Evolutionary conservation across 1,140 invertebrate genomes (phyloP), one percentile per base, ranked within the genome.

Genomic region (Spodoptera frugiperda): DNA sequence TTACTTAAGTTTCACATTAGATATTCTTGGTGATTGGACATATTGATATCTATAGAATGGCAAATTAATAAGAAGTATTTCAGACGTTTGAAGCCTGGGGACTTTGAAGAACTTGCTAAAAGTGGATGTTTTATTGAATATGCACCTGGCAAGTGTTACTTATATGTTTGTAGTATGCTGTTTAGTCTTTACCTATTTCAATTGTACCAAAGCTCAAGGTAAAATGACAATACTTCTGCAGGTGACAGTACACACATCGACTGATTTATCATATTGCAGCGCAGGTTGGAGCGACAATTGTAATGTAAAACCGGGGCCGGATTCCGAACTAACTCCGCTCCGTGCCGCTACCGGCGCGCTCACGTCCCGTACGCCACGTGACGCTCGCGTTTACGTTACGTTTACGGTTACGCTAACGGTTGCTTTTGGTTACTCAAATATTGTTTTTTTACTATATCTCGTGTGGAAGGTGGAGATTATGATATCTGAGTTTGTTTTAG

Each of bases 211-310:
- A 30, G 4, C 2, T 12, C 54, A 5, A 25, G 1, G 33, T 48
- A 67, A 12, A 67, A 25, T 0, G 4, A 8, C 3, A 81, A 49
- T 19, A 73, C 61, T 84, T 82, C 30, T 83, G 72, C 53, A n/a
- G 14, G 14, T 71, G 81, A 81, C n/a, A 78, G 78, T 91, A 87
- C 84, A 70, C 57, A 57, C 78, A 82, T 84, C 78, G 78, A 67
- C 83, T 85, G 86, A 89, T 89, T 89, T 89, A 91, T 91, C 88
- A 91, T 90, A 90, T 87, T 88, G 85, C 79, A 80, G 81, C 77
- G 82, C 87, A 87, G 84, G 86, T 87, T 87, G 86, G 80, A 77
- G 84, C 84, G 85, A 89, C 89, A 84, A 91, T 91, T 89, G 89
- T 89, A 87, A 91, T 89, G 89, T 88, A 87, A 89, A 88, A 87